Base-by-base conservation (phyloP, 2,113 vertebrate genomes). In the Atractosteus spatula region DNA sequence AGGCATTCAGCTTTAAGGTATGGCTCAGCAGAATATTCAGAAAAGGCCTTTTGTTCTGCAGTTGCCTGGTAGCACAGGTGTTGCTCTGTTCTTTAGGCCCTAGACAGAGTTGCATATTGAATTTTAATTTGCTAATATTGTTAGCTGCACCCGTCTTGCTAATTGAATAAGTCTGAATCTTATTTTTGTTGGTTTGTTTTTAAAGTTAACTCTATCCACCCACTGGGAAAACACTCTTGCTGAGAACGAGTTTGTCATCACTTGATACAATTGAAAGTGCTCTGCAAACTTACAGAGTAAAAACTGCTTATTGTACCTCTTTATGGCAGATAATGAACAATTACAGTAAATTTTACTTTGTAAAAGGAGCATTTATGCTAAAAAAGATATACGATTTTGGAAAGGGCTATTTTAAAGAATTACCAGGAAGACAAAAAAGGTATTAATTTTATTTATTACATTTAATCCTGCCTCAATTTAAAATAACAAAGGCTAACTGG, bases 21-120 rank as follows among this genome's bases (percentile, higher is more conserved):
- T 51, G 10, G 61, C 51, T 63, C 68, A 42, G 47, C 47, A 62
- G 41, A n/a, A 41, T 2, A 54, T 67, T 66, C 11, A 44, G 0
- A 51, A 62, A 57, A 71, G 64, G 56, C 70, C 17, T 41, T 41
- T 29, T 62, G 3, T 56, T 14, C 17, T 10, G 3, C 41, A 43
- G 76, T 73, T 73, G 68, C 76, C 56, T 62, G 69, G 68, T 56
- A 71, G 62, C 55, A n/a, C 47, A 73, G 75, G 75, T 76, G 57
- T 44, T 44, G 17, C 66, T n/a, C 45, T 63, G 56, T 42, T 7
- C n/a, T 61, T 76, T 8, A 41, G 41, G 14, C 54, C 57, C 41
- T 10, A 17, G 41, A 10, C 4, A 55, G 62, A 55, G 51, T 16
- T 47, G 41, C 45, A 67, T 66, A 45, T 5, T 66, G 14, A 8